Evolutionary conservation across 2,797 vertebrate species (phyloP).

Genomic region (Tragopan temminckii): DNA sequence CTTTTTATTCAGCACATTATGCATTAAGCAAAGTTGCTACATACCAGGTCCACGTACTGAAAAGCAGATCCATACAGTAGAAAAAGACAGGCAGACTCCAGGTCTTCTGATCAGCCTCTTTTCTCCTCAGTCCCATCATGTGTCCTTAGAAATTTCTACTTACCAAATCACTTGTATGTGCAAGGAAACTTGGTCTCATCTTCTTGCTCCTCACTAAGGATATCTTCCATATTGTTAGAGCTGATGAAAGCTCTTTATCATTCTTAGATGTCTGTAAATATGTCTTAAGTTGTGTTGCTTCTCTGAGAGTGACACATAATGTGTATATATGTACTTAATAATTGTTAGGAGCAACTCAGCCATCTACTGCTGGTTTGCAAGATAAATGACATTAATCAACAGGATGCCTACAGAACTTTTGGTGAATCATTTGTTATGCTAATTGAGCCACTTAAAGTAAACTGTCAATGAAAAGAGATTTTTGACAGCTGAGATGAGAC

Average conservation of each 20-base stretch:
- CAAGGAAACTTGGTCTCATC: not conserved
- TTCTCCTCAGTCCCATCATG: not conserved
- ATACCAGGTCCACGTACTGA: not conserved
- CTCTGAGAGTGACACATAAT: constrained; percentile 59
- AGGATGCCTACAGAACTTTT: constrained; percentile 87
- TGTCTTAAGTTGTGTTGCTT: constrained; percentile 36
- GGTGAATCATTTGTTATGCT: constrained; percentile 87
- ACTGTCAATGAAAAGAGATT: constrained; percentile 80
- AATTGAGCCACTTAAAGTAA: constrained; percentile 86
- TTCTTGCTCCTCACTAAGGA: not conserved
- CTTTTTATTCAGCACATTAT: not conserved
- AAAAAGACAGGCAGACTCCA: not conserved
- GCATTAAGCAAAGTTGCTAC: not conserved
- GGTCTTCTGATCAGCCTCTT: not conserved
- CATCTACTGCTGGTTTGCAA: constrained; percentile 81
- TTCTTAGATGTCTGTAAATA: constrained; percentile 59
- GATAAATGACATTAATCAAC: constrained; percentile 89
- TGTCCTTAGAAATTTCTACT: not conserved
- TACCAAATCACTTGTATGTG: not conserved
- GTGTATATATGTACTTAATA: constrained; percentile 81
- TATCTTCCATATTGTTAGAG: not conserved
- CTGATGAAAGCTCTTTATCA: constrained; percentile 9
- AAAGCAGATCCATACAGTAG: not conserved
- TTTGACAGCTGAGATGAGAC: constrained; percentile 80
- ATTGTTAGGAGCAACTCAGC: constrained; percentile 81